Evolutionary conservation across 2,888 invertebrate genomes (phyloP).

Genomic region (Perdita meconis): DNA sequence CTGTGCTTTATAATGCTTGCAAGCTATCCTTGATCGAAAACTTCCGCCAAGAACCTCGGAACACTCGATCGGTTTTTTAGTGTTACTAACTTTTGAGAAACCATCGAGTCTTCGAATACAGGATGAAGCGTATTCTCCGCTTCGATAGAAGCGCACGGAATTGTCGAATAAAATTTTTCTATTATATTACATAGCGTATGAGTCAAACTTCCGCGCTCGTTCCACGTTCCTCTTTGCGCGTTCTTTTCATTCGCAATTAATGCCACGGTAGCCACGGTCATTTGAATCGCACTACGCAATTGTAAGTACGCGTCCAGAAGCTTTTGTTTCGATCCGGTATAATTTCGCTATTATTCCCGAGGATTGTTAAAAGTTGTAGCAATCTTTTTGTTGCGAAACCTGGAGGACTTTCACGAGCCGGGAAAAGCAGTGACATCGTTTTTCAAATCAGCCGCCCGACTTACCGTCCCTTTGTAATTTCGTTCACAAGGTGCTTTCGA

Average conservation of each 20-base stretch:
- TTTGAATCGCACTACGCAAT: background rate
- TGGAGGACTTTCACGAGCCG: background rate
- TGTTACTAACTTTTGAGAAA: no score
- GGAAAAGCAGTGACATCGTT: background rate
- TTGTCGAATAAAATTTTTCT: no score
- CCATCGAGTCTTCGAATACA: no score
- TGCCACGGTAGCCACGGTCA: background rate
- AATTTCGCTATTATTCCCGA: background rate
- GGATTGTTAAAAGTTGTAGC: background rate
- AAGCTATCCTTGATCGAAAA: background rate
- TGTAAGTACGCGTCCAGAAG: background rate
- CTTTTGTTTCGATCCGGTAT: background rate
- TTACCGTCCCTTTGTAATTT: conserved; percentile 14
- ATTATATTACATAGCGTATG: no score
- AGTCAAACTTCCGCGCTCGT: background rate
- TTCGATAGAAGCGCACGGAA: no score
- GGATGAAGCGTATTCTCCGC: no score
- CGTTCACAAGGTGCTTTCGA: conserved; percentile 23
- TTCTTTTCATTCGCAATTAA: background rate
- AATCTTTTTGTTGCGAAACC: no score
- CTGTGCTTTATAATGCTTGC: background rate
- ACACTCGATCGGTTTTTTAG: no score
- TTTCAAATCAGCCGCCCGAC: conserved; percentile 1
- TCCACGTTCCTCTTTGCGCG: background rate
- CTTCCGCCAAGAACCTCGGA: no score